Base-by-base conservation (phyloP, 2,888 invertebrate genomes). In the Drosophila meridiana region DNA sequence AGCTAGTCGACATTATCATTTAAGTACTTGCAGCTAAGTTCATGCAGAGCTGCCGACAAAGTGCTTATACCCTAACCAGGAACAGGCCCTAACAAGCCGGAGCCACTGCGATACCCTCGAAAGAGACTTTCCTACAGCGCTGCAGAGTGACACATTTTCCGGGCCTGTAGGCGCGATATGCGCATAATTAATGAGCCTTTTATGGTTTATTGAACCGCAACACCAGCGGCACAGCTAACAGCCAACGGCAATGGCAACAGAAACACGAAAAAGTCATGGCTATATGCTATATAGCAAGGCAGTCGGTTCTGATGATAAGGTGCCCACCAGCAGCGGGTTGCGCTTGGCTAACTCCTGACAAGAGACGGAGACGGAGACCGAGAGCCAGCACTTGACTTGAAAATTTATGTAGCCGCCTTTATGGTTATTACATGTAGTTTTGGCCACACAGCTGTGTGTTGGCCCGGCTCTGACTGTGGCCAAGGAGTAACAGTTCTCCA, bases 161-260 rank as follows among this genome's bases (percentile, higher is more conserved):
- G 90, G 70, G 77, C 89, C 90, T 85, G 85, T 80, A 88, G 86
- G 86, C 90, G 87, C 91, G 87, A 91, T 92, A 92, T 87, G 92
- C 88, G 91, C 92, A 92, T 92, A 92, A 92, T 92, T 92, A 92
- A 92, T 92, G 91, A 92, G 91, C 84, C 85, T 90, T 92, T 92
- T 92, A 92, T 92, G 92, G 91, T 92, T 92, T 92, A 92, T 92
- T 92, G 91, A 92, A 91, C 91, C 91, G 83, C 87, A 90, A 80
- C 80, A 80, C 65, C 47, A 67, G 30, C 70, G 43, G 62, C 62
- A 67, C 57, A 34, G 30, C 62, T 69, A 59, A 59, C 56, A 26
- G 42, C 59, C 59, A 57, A 32, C 20, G 63, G 60, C 62, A 76
- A 75, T 80, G 26, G 38, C 61, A 56, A 34, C 28, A 59, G 60